Evolutionary conservation across 2,888 invertebrate genomes (phyloP).

Genomic region (Luperina testacea): DNA sequence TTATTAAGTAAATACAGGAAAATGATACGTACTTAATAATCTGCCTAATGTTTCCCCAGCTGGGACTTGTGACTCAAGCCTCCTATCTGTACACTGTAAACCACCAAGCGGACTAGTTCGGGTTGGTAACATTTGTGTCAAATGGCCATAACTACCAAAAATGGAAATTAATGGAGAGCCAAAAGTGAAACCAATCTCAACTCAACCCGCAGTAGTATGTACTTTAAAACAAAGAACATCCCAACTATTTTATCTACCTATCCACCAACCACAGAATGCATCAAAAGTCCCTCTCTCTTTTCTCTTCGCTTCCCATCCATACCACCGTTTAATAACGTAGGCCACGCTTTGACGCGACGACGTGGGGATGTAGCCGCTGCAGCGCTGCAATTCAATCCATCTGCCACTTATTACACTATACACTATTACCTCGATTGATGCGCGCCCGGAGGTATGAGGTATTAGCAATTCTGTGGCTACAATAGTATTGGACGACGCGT

Average conservation of each 20-base stretch:
- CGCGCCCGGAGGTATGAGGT: background rate
- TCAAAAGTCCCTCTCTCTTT: background rate
- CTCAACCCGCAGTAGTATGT: background rate
- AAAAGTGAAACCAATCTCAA: background rate
- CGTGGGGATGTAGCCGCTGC: slow-evolving; percentile 26
- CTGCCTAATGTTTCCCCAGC: background rate
- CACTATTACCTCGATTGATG: slow-evolving; percentile 37
- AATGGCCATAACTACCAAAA: background rate
- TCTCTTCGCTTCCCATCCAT: slow-evolving; percentile 25
- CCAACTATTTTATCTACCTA: background rate
- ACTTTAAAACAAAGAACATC: background rate
- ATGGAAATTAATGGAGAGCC: background rate
- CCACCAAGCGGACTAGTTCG: no score
- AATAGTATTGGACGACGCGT: background rate
- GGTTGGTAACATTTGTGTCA: background rate
- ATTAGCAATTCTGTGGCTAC: background rate
- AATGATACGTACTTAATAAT: background rate
- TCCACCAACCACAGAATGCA: background rate
- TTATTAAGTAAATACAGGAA: background rate
- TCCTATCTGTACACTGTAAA: no score
- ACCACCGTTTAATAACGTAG: slow-evolving; percentile 51
- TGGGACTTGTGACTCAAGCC: background rate
- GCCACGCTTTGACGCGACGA: slow-evolving; percentile 39
- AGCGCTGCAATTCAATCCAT: slow-evolving; percentile 41
- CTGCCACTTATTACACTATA: slow-evolving; percentile 45